Base-by-base conservation (phyloP, 2,113 vertebrate species). In the Notarius quadriscutis region DNA sequence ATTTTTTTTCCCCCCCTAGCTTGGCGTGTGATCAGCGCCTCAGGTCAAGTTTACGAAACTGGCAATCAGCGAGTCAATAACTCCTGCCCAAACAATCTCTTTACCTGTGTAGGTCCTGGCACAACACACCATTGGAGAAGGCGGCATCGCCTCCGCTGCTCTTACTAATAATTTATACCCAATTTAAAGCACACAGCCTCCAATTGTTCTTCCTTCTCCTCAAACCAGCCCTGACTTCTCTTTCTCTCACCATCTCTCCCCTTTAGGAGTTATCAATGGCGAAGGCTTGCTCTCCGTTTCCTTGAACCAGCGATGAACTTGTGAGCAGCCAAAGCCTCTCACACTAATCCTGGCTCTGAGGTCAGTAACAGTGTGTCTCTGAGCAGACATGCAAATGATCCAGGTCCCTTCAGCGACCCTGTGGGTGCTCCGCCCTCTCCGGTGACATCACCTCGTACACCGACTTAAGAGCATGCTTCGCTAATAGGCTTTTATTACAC, bases 121-220 rank as follows among this genome's bases (percentile, higher is more conserved):
- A 94, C 92, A 93, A 92, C 89, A 92, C 83, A 91, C 91, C 91
- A 94, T 91, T 89, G 90, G 80, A 84, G 88, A 65, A 84, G 89
- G 84, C 95, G 93, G 94, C 90, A 91, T 85, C 90, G 93, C 87
- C 94, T 94, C 94, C 88, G 91, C 93, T 96, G 92, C 91, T 22
- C 84, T 93, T 93, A 94, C 96, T 94, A 95, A 96, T 96, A 95
- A 96, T 96, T 96, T 95, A 97, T 95, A 94, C 87, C 89, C 92
- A 94, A 93, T 92, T 89, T 93, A 89, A 92, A 93, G 89, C 0
- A 85, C 72, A 83, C 89, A 91, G 89, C 91, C 91, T 90, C 88
- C 87, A 88, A 85, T 71, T 93, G 92, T 91, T 93, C 92, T 94
- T 60, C 71, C 69, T 69, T 84, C 50, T 30, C 27, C 84, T 88